Conservation (phyloP, 92 coral and sea anemone species). For the Metridium senile region DNA sequence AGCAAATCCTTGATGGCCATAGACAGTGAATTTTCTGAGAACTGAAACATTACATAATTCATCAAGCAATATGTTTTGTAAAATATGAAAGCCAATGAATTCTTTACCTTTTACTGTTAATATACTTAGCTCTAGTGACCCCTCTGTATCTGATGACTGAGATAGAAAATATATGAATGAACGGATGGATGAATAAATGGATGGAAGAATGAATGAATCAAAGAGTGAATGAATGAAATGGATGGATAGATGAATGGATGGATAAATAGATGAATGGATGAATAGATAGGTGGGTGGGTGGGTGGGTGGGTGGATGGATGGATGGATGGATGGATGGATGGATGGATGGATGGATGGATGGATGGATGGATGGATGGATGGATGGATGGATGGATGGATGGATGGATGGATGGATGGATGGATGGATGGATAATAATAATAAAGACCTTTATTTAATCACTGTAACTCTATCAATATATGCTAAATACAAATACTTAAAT, state of each 20-base stretch:
- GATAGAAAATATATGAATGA: conserved; percentile 9
- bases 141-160: conserved; percentile 66
- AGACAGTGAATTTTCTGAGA: conserved; percentile 77
- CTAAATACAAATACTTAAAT: no score
- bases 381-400: no score
- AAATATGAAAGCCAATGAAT: background rate
- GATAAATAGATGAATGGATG: background rate
- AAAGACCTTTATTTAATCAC: no score
- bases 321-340: no score
- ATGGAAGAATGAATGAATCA: background rate
- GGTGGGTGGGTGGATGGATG: no score
- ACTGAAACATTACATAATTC: conserved; percentile 35
- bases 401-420: no score
- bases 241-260: background rate
- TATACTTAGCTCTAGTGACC: conserved; percentile 73
- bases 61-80: no score
- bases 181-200: background rate
- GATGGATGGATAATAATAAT: no score
- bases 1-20: conserved; percentile 82
- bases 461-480: no score
- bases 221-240: background rate
- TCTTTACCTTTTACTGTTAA: conserved; percentile 83
- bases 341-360: no score
- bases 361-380: no score
- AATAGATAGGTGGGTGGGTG: no score